phyloP scores from a whole-genome alignment of 2,797 vertebrate species.

The Sebastes itinus region DNA sequence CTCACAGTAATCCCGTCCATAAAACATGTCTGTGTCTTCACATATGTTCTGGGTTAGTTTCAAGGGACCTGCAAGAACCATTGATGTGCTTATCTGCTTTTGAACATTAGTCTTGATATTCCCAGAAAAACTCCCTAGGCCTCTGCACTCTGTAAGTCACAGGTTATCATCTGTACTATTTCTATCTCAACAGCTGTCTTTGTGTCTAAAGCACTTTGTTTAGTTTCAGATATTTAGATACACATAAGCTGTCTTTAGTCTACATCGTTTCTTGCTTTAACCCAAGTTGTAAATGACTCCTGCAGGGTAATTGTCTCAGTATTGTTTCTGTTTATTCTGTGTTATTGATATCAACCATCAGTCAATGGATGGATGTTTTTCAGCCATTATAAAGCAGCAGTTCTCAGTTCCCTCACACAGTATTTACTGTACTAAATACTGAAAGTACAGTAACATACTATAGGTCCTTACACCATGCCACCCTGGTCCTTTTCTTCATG shows the following conservation, averaged over 20 bases:
- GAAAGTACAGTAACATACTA: not conserved
- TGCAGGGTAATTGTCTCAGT: not conserved
- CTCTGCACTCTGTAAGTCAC: not conserved
- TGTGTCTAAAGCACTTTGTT: not conserved
- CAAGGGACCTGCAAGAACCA: not conserved
- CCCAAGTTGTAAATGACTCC: not conserved
- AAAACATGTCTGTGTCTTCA: not conserved
- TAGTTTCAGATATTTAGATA: not conserved
- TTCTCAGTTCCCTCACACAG: not conserved
- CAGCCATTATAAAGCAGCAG: not conserved
- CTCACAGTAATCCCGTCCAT: not conserved
- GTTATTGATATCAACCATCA: not conserved
- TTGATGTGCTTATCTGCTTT: conserved; percentile 15
- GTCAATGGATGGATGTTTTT: not conserved
- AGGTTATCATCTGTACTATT: not conserved
- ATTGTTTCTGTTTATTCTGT: not conserved
- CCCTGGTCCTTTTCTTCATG: not conserved
- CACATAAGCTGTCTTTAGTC: not conserved
- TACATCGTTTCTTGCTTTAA: not conserved
- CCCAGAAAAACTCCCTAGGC: not conserved
- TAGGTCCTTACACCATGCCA: not conserved
- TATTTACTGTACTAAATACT: not conserved
- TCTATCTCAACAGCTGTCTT: not conserved
- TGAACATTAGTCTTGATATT: conserved; percentile 1
- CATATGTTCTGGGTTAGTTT: conserved; percentile 12